Evolutionary conservation across 2,888 invertebrate species (phyloP), one percentile per base, ranked within the genome.

Genomic region (Disparrhopalites patrizii): DNA sequence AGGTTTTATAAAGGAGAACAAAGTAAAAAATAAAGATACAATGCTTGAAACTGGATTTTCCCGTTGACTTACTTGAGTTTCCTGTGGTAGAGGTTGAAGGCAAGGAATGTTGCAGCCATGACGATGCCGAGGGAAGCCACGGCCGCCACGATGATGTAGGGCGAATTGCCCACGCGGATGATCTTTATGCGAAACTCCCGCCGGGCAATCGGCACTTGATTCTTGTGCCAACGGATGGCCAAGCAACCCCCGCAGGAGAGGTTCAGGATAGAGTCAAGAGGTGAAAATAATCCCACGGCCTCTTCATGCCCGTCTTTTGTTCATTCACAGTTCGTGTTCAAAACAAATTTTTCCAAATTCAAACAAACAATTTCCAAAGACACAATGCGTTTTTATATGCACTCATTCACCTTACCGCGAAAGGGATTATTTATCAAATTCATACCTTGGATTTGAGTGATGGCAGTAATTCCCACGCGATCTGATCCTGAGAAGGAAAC

Each of bases 401-500:
- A 20, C 47, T 47, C 47, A 10, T 47, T 13, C 47, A n/a, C 18
- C 18, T n/a, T 7, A 4, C 25, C 23, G 25, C 23, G 25, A 52
- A 27, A 27, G 13, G 28, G 13, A 28, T 28, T 10, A n/a, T 51
- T n/a, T 5, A 20, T 23, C 23, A 20, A 18, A 15, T 15, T 23
- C 25, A 25, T 51, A 89, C 90, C 87, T 85, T 93, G 93, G 76
- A 92, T 87, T 83, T 93, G 93, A 79, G 89, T 87, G 77, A 94
- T 88, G 8, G 90, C 88, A 0, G 92, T 89, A 72, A 91, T 88
- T 40, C 93, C 92, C 69, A 93, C 86, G 62, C 94, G 85, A 79
- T 94, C 93, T 0, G 93, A 89, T 3, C 93, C 93, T 74, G 88
- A 87, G 78, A 94, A 94, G 1, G 90, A 90, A 0, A 94, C 87